Percentiles rank a stretch among this genome's conserved stretches.
Evolutionary conservation across 1,140 invertebrate species (phyloP).

Genomic region (fruit fly (Drosophila melanogaster)): Release_6_plus_ISO1_MT NT_037436.4:739001-739500

Average conservation of each 20-base stretch:
- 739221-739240: background rate
- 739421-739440: background rate
- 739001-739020: slow-evolving; percentile 54
- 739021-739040: slow-evolving; percentile 52
- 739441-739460: background rate
- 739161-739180: slow-evolving; percentile 32
- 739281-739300: too few relatives aligned
- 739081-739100: slow-evolving; percentile 62
- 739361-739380: too few relatives aligned
- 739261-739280: slow-evolving; percentile 5
- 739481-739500: background rate
- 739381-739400: background rate
- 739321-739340: background rate
- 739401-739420: background rate
- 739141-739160: slow-evolving; percentile 46
- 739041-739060: slow-evolving; percentile 70
- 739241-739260: slow-evolving; percentile 10
- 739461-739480: slow-evolving; percentile 5
- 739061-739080: slow-evolving; percentile 67
- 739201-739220: too few relatives aligned
- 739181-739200: slow-evolving; percentile 11
- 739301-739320: background rate
- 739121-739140: slow-evolving; percentile 68
- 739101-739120: slow-evolving; percentile 80
- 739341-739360: background rate